Conservation (phyloP, 1,140 invertebrate species). For the Drosophila pallidifrons region DNA sequence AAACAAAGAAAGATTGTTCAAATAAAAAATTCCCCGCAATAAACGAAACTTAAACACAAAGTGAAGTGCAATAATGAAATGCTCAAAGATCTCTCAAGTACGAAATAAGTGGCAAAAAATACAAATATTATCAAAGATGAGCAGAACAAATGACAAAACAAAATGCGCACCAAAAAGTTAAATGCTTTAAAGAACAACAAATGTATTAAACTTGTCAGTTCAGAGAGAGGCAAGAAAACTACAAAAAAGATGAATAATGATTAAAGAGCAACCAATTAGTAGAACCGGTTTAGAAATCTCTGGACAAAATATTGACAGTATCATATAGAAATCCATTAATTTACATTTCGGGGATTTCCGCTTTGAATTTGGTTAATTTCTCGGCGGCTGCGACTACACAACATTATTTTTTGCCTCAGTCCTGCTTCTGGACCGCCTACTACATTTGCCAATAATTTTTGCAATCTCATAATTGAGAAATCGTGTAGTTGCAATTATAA, state of each 20-base stretch:
- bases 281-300: conserved; percentile 65
- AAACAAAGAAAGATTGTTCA: conserved; percentile 12
- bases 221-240: conserved; percentile 13
- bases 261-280: conserved; percentile 61
- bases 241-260: conserved; percentile 51
- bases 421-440: not conserved
- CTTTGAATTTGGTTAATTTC: conserved; percentile 44
- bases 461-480: conserved; percentile 69
- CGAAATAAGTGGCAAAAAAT: conserved; percentile 8
- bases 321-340: conserved; percentile 72
- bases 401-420: not conserved
- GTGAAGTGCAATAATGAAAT: conserved; percentile 45
- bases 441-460: conserved; percentile 41
- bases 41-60: conserved; percentile 35
- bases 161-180: conserved; percentile 69
- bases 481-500: conserved; percentile 71
- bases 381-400: not conserved
- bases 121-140: not conserved
- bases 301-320: conserved; percentile 33
- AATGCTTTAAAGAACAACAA: conserved; percentile 30
- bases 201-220: conserved; percentile 16
- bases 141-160: conserved; percentile 39
- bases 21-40: conserved; percentile 39
- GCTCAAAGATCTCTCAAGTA: conserved; percentile 16
- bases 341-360: conserved; percentile 79